Conservation (phyloP, 2,113 vertebrate species). For the Corapipo altera region DNA sequence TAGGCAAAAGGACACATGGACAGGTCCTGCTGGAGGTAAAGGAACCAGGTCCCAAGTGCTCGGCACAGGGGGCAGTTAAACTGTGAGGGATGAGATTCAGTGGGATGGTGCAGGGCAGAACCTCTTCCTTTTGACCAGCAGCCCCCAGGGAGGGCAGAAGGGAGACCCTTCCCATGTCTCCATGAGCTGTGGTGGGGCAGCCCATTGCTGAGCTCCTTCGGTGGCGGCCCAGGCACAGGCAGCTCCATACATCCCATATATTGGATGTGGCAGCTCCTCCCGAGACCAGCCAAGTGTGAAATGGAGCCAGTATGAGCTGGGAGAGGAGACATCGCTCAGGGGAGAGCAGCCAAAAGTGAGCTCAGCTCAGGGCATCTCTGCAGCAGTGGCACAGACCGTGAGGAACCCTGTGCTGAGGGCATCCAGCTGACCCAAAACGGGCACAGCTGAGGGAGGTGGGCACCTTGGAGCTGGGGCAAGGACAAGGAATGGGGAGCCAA, state of each 20-base stretch:
- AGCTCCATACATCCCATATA: background rate
- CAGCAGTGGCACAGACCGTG: rapidly evolving
- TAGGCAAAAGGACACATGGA: rapidly evolving
- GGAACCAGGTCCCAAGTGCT: background rate
- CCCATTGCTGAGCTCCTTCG: background rate
- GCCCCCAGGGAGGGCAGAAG: background rate
- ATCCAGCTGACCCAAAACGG: rapidly evolving
- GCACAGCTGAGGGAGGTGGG: background rate
- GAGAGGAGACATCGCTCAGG: background rate
- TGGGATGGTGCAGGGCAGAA: background rate
- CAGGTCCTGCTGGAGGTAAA: background rate
- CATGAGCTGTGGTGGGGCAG: background rate
- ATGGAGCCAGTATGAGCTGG: background rate
- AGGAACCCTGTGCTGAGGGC: background rate
- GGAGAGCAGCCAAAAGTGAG: background rate
- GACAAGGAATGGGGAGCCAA: background rate
- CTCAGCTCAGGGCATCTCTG: background rate
- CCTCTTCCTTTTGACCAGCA: background rate
- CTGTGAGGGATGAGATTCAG: rapidly evolving
- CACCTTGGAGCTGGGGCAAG: background rate
- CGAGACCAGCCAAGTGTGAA: background rate
- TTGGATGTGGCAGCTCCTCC: background rate
- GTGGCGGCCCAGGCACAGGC: background rate
- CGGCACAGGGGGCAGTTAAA: background rate
- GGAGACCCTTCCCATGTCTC: background rate